Evolutionary conservation across 2,113 vertebrate genomes (phyloP).

Genomic region (Phaethon lepturus): DNA sequence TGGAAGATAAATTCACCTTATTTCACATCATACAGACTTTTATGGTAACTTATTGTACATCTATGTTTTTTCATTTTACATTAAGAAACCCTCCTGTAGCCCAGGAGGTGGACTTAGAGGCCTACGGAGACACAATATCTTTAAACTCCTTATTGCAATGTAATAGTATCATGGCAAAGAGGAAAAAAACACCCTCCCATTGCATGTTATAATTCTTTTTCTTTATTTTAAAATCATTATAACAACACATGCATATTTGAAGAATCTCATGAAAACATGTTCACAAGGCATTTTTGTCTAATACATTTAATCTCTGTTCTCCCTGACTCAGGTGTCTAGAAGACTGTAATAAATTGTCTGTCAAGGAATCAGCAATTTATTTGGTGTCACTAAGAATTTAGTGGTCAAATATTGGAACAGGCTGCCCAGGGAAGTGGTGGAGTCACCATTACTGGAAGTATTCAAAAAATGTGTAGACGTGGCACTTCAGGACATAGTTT

Average conservation of each 20-base stretch:
- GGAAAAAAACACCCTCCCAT: background rate
- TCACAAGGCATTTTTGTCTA: background rate
- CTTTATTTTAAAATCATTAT: background rate
- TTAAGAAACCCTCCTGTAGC: slow-evolving; percentile 55
- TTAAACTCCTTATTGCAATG: background rate
- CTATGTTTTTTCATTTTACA: background rate
- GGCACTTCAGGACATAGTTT: too few species aligned
- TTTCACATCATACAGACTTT: slow-evolving; percentile 56
- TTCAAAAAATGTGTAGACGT: too few species aligned
- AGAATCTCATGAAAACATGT: background rate
- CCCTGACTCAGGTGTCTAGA: background rate
- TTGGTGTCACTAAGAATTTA: background rate
- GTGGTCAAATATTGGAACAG: too few species aligned
- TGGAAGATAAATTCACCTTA: slow-evolving; percentile 42
- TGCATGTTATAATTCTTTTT: background rate
- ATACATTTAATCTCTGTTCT: background rate
- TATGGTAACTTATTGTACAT: background rate
- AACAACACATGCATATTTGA: background rate
- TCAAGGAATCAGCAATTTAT: background rate
- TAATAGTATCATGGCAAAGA: background rate
- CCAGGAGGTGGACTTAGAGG: background rate
- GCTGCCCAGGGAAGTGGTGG: too few species aligned
- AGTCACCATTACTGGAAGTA: too few species aligned
- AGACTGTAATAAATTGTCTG: background rate
- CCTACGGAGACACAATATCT: background rate